Percentiles rank a stretch among this genome's conserved stretches.
Conservation (phyloP, 2,797 vertebrate genomes). For the Dryobates pubescens region DNA sequence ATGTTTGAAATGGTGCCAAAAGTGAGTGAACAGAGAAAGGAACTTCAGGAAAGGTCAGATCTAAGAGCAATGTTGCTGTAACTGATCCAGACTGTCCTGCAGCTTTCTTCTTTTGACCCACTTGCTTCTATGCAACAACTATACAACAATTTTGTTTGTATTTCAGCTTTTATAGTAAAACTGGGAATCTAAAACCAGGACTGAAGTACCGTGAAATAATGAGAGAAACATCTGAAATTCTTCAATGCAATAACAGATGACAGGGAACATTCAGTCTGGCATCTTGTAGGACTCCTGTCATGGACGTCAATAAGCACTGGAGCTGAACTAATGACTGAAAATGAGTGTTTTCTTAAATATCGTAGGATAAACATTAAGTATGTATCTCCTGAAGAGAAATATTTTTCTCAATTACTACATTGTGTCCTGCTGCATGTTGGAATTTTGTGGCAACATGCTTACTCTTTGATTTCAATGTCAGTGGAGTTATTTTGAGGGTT, state of each 20-base stretch:
- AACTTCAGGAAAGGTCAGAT: background rate
- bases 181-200: background rate
- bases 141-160: background rate
- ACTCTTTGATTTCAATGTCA: constrained; percentile 11
- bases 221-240: background rate
- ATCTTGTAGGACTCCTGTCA: background rate
- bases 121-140: background rate
- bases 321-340: background rate
- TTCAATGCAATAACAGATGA: background rate
- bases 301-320: background rate
- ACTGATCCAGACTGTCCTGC: background rate
- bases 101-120: background rate
- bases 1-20: constrained; percentile 7
- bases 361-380: background rate
- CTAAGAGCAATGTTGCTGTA: background rate
- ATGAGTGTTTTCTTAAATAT: background rate
- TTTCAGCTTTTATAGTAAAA: background rate
- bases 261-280: background rate
- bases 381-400: background rate
- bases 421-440: background rate
- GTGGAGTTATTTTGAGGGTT: background rate
- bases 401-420: background rate
- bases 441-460: background rate
- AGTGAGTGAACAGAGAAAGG: constrained; percentile 2
- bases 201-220: background rate